Base-by-base conservation (phyloP, 2,888 invertebrate genomes). In the Drosophila yooni region DNA sequence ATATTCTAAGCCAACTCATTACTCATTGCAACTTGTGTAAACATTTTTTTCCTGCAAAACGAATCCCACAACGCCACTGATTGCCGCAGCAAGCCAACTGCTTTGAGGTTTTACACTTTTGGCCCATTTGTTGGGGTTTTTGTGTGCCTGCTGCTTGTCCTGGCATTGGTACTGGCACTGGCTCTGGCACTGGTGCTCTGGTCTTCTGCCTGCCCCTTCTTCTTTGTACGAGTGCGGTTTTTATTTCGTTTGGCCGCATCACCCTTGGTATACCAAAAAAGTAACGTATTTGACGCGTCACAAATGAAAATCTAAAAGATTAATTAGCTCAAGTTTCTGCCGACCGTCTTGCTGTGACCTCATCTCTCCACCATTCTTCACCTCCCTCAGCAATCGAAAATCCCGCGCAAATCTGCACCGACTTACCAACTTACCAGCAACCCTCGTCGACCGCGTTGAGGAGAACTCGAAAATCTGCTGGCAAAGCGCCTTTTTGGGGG, bases 291-390 rank as follows among this genome's bases (percentile, higher is more conserved):
- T 85, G 85, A 84, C 85, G 86, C 88, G 86, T 87, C 88, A 87
- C 86, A 87, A 87, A 88, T 88, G 87, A 87, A 88, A 87, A 88
- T 87, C 88, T 87, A 83, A 87, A 87, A 87, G 87, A 87, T 87
- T 87, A 87, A 87, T 87, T 87, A 87, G 87, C 87, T 84, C 88
- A 88, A 87, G 81, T 86, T 87, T 85, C 84, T 82, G 78, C 66
- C 62, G 62, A 50, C 53, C 78, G 27, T 38, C 73, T 56, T 58
- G 27, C 50, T 43, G 43, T n/a, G 27, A 40, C 36, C 51, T 56
- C 36, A 13, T 46, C 75, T 48, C 38, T 13, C 21, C 40, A 25
- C 59, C 43, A 46, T 11, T 21, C 59, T 27, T 18, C 7, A 43
- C 13, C 0, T 54, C 52, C 31, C 65, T 53, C 61, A 25, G 46